These are phyloP conservation scores for Lypha dubia DNA, from an alignment of 2,888 invertebrate species.

Conservation along the genomic window DNA sequence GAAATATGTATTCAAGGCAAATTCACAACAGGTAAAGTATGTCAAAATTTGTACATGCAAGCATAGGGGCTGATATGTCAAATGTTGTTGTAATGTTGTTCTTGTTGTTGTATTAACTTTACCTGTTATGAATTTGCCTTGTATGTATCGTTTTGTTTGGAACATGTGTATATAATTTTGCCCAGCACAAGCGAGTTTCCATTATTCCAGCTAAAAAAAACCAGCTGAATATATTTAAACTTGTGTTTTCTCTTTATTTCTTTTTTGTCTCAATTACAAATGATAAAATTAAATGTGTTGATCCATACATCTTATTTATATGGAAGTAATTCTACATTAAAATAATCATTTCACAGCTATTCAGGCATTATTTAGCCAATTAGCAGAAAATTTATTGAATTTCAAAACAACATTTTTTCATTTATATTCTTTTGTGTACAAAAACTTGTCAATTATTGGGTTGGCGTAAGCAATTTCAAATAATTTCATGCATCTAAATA, in stretches of 20 bases:
- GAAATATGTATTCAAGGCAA: too few species aligned
- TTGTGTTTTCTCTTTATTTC: neutral
- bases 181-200: too few species aligned
- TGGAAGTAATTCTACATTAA: neutral
- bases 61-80: too few species aligned
- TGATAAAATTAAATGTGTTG: neutral
- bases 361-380: constrained; percentile 24
- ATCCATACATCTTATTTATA: neutral
- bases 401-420: neutral
- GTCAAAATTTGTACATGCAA: too few species aligned
- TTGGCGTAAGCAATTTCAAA: constrained; percentile 59
- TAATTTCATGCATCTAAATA: constrained; percentile 25
- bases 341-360: neutral
- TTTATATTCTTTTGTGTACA: constrained; percentile 17
- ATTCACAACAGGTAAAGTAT: too few species aligned
- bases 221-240: too few species aligned
- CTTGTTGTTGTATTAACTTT: too few species aligned
- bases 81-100: too few species aligned
- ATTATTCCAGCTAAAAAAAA: too few species aligned
- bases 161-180: too few species aligned
- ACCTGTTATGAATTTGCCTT: too few species aligned
- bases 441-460: constrained; percentile 47
- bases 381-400: constrained; percentile 33
- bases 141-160: too few species aligned
- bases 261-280: neutral